phyloP scores from a whole-genome alignment of 2,888 invertebrate species.

The Chelonus formosanus region DNA sequence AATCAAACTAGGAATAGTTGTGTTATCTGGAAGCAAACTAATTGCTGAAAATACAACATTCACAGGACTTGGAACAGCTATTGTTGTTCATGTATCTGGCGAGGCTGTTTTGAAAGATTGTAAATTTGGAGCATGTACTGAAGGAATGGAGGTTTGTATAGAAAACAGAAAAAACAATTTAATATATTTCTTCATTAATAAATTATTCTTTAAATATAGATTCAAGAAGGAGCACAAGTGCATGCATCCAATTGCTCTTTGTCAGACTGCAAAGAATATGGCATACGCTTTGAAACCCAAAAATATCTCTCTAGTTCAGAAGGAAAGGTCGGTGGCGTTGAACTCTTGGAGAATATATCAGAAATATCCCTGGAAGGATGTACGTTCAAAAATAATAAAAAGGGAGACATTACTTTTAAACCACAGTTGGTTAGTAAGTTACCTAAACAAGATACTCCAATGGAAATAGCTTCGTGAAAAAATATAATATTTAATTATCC shows the following conservation, averaged over 20 bases:
- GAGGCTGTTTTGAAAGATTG: constrained; percentile 58
- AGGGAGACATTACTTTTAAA: constrained; percentile 54
- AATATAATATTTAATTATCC: background rate
- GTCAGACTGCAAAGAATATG: constrained; percentile 66
- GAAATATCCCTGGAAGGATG: constrained; percentile 54
- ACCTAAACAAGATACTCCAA: constrained; percentile 44
- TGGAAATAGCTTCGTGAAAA: constrained; percentile 44
- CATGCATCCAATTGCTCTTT: constrained; percentile 60
- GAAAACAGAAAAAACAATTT: too few relatives aligned
- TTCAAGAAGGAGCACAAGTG: constrained; percentile 64
- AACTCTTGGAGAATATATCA: constrained; percentile 48
- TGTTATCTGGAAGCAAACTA: constrained; percentile 64
- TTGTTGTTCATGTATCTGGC: constrained; percentile 61
- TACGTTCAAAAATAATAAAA: constrained; percentile 53
- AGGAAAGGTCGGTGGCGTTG: constrained; percentile 48
- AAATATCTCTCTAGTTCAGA: constrained; percentile 49
- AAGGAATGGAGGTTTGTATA: constrained; percentile 55
- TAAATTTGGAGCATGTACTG: constrained; percentile 58
- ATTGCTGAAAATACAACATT: constrained; percentile 66
- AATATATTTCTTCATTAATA: background rate
- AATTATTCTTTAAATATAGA: constrained; percentile 51
- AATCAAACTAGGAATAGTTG: constrained; percentile 69
- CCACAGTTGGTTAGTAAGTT: constrained; percentile 40
- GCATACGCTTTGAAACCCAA: constrained; percentile 67
- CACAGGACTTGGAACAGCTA: constrained; percentile 67